Conservation (phyloP, 1,140 invertebrate genomes). For the Papilio helenus region DNA sequence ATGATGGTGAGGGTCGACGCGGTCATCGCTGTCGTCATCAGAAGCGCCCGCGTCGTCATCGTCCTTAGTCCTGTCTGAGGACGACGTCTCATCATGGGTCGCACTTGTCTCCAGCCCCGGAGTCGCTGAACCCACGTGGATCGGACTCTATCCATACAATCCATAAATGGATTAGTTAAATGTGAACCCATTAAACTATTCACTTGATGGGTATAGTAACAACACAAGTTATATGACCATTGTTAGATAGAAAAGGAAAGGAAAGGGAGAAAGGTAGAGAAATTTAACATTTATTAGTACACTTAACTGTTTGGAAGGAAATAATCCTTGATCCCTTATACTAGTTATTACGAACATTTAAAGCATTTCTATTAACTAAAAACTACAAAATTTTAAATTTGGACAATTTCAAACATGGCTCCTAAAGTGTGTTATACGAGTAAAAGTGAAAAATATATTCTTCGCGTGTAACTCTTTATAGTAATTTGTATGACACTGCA, state of each 20-base stretch:
- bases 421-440: conserved; percentile 29
- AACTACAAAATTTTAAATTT: background rate
- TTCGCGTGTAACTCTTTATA: background rate
- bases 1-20: conserved; percentile 92
- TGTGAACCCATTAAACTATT: background rate
- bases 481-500: background rate
- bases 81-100: conserved; percentile 94
- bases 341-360: background rate
- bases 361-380: conserved; percentile 7
- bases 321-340: background rate
- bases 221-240: background rate
- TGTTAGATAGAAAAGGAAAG: background rate
- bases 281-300: background rate
- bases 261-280: background rate
- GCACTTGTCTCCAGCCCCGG: conserved; percentile 86
- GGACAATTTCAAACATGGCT: background rate
- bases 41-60: conserved; percentile 94
- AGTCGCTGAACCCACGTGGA: conserved; percentile 82
- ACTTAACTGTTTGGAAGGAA: background rate
- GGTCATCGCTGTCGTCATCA: conserved; percentile 95
- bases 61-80: conserved; percentile 93
- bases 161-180: background rate
- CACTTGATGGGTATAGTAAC: background rate
- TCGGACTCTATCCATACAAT: conserved; percentile 84
- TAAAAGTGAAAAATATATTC: background rate